Evolutionary conservation across 2,888 invertebrate species (phyloP), one percentile per base, ranked within the genome.

Genomic region (Homarus gammarus): DNA sequence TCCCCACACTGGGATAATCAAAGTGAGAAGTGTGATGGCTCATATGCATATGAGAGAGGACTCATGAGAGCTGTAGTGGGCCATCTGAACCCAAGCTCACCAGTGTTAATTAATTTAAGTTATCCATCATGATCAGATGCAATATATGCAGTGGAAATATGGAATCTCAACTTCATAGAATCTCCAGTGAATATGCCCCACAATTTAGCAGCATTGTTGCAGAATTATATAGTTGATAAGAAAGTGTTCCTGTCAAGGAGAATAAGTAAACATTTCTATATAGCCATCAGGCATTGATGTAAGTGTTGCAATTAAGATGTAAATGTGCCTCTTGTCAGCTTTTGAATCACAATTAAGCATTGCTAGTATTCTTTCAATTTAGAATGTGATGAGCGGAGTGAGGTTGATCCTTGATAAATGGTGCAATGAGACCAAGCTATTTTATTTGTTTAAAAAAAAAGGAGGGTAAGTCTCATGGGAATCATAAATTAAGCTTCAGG

Each of bases 281-380:
- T 89, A 85, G 88, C 85, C 84, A 40, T 36, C 78, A 49, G 89
- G 81, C 89, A 84, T 85, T 85, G 85, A 84, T 89, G 89, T 89
- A 89, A 89, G 84, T 89, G 89, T 89, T 89, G 89, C 89, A 89
- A 64, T 84, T 89, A 89, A 89, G 85, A 89, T 89, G 85, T 89
- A 89, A 83, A 89, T 89, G 89, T 89, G 89, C 89, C 89, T 89
- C 77, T 83, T 89, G 89, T 89, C 89, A 89, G 89, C 89, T 88
- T 88, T 84, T 89, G 89, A 89, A 89, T 89, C 89, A 89, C 89
- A 89, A 81, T 84, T 84, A 72, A 79, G 81, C 85, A 89, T 72
- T 89, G 88, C 84, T 89, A 83, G 84, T 84, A 61, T 84, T 89
- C 83, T 84, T 88, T 88, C 77, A 83, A 73, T 31, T 73, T 86